Evolutionary conservation across 1,140 invertebrate species (phyloP), one percentile per base, ranked within the genome.

Genomic region (Lordiphosa mommai): DNA sequence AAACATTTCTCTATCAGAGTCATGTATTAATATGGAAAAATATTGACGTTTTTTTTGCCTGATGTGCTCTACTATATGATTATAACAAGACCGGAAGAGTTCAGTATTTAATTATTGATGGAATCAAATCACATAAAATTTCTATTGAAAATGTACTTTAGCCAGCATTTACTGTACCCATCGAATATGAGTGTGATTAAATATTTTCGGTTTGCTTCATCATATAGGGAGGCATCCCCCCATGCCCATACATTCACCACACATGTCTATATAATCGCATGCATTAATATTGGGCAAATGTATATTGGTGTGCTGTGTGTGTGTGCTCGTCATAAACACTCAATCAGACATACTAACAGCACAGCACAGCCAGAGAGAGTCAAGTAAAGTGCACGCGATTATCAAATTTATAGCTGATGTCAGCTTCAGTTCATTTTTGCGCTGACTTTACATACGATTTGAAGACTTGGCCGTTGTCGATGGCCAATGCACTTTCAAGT

Each of bases 331-430:
- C 23, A 27, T 60, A 58, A 44, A 47, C 40, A 59, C 53, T 58
- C 32, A 30, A 27, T 52, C 36, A 27, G 13, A 40, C 12, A 51
- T 23, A 20, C 12, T 29, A 32, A 43, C 23, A 48, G 41, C 46
- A 40, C 10, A 20, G 40, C 20, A 4, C 20, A 23, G 23, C 23
- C 6, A 17, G 3, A 3, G 1, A 17, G 6, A 27, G 23, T 27
- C 23, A 27, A 27, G 23, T 27, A 27, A 30, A 43, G 50, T 68
- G 63, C 74, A 80, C 69, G 74, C 74, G 69, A 79, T 79, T 79
- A 80, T 80, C 55, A 79, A 79, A 80, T 79, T 79, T 65, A 73
- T 73, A 60, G 60, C 74, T 79, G 74, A 79, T 79, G 74, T 79
- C 74, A 79, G 74, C 52, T 27, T 9, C 16, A 52, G 17, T 41